phyloP scores from a whole-genome alignment of 2,888 invertebrate species.

The Eilema caniola region DNA sequence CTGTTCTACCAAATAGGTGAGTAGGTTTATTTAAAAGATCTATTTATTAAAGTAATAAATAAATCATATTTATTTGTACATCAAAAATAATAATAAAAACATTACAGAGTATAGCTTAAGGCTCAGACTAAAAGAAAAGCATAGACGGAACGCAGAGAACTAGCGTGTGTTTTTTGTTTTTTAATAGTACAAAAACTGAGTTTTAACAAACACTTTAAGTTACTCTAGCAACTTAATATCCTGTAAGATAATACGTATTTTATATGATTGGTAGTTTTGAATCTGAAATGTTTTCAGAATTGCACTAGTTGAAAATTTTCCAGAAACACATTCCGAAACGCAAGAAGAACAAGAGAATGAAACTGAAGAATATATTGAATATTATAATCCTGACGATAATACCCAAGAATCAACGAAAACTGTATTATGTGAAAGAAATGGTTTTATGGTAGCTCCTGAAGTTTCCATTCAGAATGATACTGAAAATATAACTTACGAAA shows the following conservation, averaged over 20 bases:
- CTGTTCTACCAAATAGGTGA: constrained; percentile 41
- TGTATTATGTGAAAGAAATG: constrained; percentile 28
- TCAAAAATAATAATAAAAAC: too few species aligned
- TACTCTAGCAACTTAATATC: too few species aligned
- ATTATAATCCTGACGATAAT: constrained; percentile 29
- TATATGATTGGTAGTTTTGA: neutral
- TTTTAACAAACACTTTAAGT: too few species aligned
- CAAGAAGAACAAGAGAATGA: constrained; percentile 21
- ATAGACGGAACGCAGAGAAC: too few species aligned
- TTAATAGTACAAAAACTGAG: too few species aligned
- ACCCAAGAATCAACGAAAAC: constrained; percentile 27
- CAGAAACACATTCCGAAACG: constrained; percentile 20
- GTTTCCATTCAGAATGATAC: constrained; percentile 28
- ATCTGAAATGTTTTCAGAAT: constrained; percentile 28
- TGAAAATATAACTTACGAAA: constrained; percentile 47
- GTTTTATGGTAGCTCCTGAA: constrained; percentile 22
- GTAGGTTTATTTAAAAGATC: neutral
- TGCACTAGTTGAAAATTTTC: constrained; percentile 19
- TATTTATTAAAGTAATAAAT: too few species aligned
- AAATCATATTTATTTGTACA: too few species aligned
- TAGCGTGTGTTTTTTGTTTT: too few species aligned
- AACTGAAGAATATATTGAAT: constrained; percentile 36
- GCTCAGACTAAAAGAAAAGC: too few species aligned
- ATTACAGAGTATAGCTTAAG: too few species aligned
- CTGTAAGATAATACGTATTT: neutral